A percentile compares a stretch with the other conserved stretches of the same genome.
Conservation (phyloP, 1,140 invertebrate genomes). For the Aphelenchoides fujianensis region DNA sequence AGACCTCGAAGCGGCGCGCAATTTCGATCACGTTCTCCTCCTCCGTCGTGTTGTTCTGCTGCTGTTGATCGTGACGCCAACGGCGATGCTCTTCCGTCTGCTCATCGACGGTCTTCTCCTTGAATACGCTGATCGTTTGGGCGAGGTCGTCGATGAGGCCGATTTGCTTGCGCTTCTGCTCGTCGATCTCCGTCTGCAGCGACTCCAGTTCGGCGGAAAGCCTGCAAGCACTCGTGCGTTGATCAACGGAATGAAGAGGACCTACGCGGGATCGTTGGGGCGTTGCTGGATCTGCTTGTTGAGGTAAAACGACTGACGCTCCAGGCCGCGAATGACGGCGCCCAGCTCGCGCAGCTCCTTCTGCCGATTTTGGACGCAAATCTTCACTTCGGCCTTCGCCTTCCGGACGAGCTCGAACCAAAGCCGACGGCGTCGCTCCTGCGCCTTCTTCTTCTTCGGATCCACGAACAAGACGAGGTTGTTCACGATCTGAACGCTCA, state of each 20-base stretch:
- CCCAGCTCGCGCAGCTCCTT: slow-evolving; percentile 58
- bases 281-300: slow-evolving; percentile 42
- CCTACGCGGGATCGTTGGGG: background rate
- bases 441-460: slow-evolving; percentile 82
- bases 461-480: slow-evolving; percentile 93
- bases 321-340: slow-evolving; percentile 47
- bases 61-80: slow-evolving; percentile 22
- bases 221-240: too few relatives aligned
- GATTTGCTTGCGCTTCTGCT: slow-evolving; percentile 83
- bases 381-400: slow-evolving; percentile 73
- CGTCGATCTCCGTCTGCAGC: slow-evolving; percentile 70
- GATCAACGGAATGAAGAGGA: background rate
- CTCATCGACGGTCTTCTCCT: slow-evolving; percentile 72
- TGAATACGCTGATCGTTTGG: slow-evolving; percentile 80
- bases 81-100: slow-evolving; percentile 53
- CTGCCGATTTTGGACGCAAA: slow-evolving; percentile 67
- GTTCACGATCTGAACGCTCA: slow-evolving; percentile 94
- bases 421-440: slow-evolving; percentile 63
- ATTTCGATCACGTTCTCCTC: slow-evolving; percentile 68
- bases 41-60: slow-evolving; percentile 3
- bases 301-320: slow-evolving; percentile 58
- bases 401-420: slow-evolving; percentile 85
- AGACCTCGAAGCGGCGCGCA: slow-evolving; percentile 88
- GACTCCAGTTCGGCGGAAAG: slow-evolving; percentile 25
- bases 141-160: slow-evolving; percentile 85